phyloP scores from a whole-genome alignment of 64 coral and sea anemone species.

The Stichodactyla helianthus region DNA sequence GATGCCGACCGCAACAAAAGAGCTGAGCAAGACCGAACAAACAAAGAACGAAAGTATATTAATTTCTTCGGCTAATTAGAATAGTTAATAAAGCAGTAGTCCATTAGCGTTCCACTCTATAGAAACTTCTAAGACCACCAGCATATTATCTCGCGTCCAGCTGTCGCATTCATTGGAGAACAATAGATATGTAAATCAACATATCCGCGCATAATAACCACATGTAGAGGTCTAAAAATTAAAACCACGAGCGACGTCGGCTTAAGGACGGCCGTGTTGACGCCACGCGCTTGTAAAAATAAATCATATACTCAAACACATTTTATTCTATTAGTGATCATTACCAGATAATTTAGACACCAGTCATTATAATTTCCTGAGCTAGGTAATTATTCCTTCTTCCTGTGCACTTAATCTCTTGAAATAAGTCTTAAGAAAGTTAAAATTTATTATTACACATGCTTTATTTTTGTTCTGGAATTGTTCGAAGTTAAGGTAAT shows the following conservation, averaged over 20 bases:
- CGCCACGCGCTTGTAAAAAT: not conserved
- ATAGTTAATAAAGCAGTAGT: not conserved
- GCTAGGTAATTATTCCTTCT: not conserved
- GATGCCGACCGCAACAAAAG: not conserved
- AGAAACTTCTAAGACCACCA: not conserved
- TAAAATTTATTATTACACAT: not conserved
- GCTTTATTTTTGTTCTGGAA: not conserved
- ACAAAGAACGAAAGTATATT: not conserved
- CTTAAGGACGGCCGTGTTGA: not conserved
- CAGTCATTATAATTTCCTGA: not conserved
- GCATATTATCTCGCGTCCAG: not conserved
- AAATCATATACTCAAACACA: not conserved
- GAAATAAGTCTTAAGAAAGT: not conserved
- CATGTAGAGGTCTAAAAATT: not conserved
- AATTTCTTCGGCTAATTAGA: constrained; percentile 4
- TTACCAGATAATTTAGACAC: not conserved
- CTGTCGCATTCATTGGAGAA: not conserved
- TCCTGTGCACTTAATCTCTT: not conserved
- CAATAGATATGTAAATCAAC: not conserved
- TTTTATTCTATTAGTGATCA: not conserved
- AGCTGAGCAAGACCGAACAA: not conserved
- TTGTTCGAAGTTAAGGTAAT: not conserved
- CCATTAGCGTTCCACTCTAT: not conserved
- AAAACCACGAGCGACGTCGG: not conserved
- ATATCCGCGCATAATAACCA: not conserved